phyloP scores from a whole-genome alignment of 2,888 invertebrate genomes.

The Melieria picta region DNA sequence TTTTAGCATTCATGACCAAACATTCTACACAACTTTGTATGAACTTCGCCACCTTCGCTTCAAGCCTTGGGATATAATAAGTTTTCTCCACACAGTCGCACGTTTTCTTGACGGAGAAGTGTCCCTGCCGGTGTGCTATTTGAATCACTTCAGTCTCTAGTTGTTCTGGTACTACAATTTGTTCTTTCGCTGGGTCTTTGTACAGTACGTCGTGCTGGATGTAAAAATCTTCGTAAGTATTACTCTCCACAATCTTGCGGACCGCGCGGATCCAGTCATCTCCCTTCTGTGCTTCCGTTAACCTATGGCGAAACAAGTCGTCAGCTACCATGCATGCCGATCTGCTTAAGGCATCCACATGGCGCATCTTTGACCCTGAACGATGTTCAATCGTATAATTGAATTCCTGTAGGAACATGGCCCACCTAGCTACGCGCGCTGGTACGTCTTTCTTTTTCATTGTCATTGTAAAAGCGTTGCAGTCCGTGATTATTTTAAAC shows the following conservation, averaged over 20 bases:
- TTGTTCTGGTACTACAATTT: too few relatives aligned
- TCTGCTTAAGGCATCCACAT: not conserved
- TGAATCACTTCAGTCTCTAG: too few relatives aligned
- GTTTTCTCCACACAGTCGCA: too few relatives aligned
- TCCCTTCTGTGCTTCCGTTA: conserved; percentile 1
- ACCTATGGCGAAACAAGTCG: not conserved
- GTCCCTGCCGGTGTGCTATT: too few relatives aligned
- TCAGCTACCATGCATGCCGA: conserved; percentile 3
- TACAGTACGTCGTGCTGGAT: conserved; percentile 5
- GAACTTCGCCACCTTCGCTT: too few relatives aligned
- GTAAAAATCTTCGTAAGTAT: conserved; percentile 4
- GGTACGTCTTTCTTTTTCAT: not conserved
- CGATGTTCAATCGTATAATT: conserved; percentile 38
- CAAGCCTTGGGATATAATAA: too few relatives aligned
- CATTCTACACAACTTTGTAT: too few relatives aligned
- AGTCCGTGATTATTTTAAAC: not conserved
- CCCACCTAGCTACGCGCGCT: conserved; percentile 38
- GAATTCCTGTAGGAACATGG: conserved; percentile 39
- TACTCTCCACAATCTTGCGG: not conserved
- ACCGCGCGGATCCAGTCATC: conserved; percentile 2
- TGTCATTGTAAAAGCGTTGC: not conserved
- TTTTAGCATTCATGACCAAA: too few relatives aligned
- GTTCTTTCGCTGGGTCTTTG: conserved; percentile 9
- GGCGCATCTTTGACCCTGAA: conserved; percentile 7
- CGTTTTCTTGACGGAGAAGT: too few relatives aligned